Base-by-base conservation (phyloP, 2,797 vertebrate species). In the Myotis daubentonii region DNA sequence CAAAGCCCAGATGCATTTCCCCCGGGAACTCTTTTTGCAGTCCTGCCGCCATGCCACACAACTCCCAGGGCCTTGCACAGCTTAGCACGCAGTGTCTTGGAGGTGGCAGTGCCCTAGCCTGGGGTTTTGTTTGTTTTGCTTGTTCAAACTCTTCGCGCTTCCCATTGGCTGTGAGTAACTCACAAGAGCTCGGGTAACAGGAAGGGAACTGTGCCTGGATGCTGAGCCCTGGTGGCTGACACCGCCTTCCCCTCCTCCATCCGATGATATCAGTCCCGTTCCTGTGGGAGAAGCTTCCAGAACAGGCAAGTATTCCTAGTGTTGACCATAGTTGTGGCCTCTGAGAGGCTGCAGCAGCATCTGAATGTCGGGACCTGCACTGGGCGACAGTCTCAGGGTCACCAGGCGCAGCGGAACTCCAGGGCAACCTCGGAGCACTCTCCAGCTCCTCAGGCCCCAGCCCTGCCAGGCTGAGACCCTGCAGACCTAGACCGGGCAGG, bases 11-110 rank as follows among this genome's bases (percentile, higher is more conserved):
- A 0, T 2, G 44, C 19, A 0, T 8, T 75, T 44, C 51, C 57
- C 22, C 49, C 4, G 0, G 62, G 62, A 65, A 65, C 30, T n/a
- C 33, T 6, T 38, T 66, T 0, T 28, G 38, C 38, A 84, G 62
- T 11, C n/a, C 11, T 1, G 1, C 10, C 44, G 11, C 44, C 4
- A 0, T 0, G 0, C n/a, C 68, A 17, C 16, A 19, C 23, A 53
- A 15, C 16, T 25, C 38, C 70, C 13, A 33, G 55, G 3, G 2
- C 65, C 1, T 0, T 0, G 30, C 3, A 4, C n/a, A 0, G 12
- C 20, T 36, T 10, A 81, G 68, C 23, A 28, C 0, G 0, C 2
- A 1, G 53, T 13, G 3, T 41, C 75, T 5, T 25, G 36, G 28
- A 36, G 68, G n/a, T 19, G 23, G 57, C 33, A 2, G 28, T 4